Conservation (phyloP, 2,797 vertebrate species). For the Helarctos malayanus region DNA sequence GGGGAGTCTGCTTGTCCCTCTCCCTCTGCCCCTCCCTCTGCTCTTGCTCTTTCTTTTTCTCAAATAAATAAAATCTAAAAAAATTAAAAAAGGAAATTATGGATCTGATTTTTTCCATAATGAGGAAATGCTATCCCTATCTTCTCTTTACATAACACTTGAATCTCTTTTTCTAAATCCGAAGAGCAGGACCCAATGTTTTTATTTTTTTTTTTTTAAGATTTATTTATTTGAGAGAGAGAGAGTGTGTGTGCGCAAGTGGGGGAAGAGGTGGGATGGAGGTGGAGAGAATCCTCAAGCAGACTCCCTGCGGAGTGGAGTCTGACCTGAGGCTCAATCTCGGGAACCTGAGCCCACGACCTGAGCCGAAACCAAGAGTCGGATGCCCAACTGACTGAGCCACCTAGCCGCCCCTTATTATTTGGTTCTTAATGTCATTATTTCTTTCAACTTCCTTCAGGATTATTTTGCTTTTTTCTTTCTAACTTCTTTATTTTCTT, state of each 20-base stretch:
- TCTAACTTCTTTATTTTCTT: background rate
- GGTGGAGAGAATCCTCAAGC: background rate
- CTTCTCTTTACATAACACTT: too few relatives aligned
- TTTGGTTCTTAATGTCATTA: background rate
- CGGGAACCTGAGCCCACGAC: background rate
- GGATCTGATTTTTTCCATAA: too few relatives aligned
- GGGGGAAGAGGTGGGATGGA: background rate
- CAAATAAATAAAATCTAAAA: too few relatives aligned
- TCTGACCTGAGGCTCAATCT: background rate
- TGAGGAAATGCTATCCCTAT: too few relatives aligned
- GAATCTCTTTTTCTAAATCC: too few relatives aligned
- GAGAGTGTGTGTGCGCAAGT: background rate
- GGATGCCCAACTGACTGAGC: background rate
- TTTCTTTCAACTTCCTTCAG: conserved; percentile 33
- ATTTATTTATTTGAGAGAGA: background rate
- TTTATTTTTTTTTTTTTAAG: too few relatives aligned
- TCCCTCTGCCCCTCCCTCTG: too few relatives aligned
- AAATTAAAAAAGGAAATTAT: too few relatives aligned
- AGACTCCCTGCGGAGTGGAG: background rate
- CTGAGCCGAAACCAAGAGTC: background rate
- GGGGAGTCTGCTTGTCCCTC: too few relatives aligned
- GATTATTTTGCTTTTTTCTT: conserved; percentile 13
- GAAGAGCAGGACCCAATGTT: too few relatives aligned
- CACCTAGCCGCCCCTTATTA: background rate
- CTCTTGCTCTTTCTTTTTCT: too few relatives aligned